Percentiles rank a stretch among this genome's conserved stretches.
Conservation (phyloP, 2,113 vertebrate genomes). For the Callaeas wilsoni region DNA sequence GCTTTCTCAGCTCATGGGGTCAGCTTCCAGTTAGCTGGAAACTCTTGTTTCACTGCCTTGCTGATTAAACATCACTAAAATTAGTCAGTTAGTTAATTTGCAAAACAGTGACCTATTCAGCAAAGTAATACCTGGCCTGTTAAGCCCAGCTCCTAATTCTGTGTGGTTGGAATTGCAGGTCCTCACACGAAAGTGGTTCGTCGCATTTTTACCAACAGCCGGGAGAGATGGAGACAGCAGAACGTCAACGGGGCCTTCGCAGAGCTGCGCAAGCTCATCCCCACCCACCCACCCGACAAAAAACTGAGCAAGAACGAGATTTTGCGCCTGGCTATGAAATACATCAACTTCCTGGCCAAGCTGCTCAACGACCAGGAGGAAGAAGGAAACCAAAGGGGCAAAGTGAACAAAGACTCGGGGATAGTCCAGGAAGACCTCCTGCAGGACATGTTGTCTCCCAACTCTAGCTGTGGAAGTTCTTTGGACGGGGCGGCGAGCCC, state of each 20-base stretch:
- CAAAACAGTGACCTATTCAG: fast-evolving
- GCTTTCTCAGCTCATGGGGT: neutral
- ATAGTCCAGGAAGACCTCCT: constrained; percentile 87
- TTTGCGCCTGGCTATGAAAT: constrained; percentile 93
- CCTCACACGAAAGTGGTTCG: constrained; percentile 92
- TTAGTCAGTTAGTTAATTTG: fast-evolving
- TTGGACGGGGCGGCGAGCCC: constrained; percentile 90
- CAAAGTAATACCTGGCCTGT: neutral
- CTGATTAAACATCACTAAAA: neutral
- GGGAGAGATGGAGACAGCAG: constrained; percentile 94
- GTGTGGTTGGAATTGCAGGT: constrained; percentile 59
- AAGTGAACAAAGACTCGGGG: constrained; percentile 78
- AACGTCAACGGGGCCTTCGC: constrained; percentile 93
- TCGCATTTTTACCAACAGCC: constrained; percentile 93
- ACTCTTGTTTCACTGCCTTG: neutral
- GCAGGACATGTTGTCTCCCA: constrained; percentile 88
- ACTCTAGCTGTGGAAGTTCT: constrained; percentile 91
- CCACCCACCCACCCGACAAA: constrained; percentile 91
- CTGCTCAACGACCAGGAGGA: constrained; percentile 94
- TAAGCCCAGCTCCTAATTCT: neutral
- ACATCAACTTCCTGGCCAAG: constrained; percentile 96
- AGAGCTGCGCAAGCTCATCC: constrained; percentile 92
- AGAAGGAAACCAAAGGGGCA: constrained; percentile 81
- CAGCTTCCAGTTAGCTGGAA: neutral
- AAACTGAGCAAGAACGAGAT: constrained; percentile 98